Evolutionary conservation across 64 coral and sea anemone genomes (phyloP), one percentile per base, ranked within the genome.

Genomic region (Pocillopora verrucosa): DNA sequence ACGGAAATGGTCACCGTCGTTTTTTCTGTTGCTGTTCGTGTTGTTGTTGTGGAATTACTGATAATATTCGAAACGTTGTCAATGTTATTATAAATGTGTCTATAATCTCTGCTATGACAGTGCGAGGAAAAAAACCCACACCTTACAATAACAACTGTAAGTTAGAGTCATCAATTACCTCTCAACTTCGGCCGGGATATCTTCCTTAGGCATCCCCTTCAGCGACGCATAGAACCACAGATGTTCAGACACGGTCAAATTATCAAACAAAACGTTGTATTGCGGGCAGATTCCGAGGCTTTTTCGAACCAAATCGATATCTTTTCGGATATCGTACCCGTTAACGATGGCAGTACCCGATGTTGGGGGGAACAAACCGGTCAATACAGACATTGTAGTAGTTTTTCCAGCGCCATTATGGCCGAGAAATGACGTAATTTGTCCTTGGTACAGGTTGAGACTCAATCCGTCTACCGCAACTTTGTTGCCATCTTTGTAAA

Each of bases 231-330:
- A 99, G 87, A 99, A 99, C 97, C 97, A 93, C 17, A 99, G 75
- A 72, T 99, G 97, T 56, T 99, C 97, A 34, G 93, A 88, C 37
- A 99, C 94, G 67, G 97, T 95, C 91, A 99, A 59, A 68, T 89
- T 63, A 92, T 91, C 94, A 95, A 99, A 99, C 73, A 99, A 65
- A 25, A 99, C 97, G 63, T 99, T 99, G 80, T 99, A 93, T 69
- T 99, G 97, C 19, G 97, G 97, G 85, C 97, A 99, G 88, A 99
- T 95, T 19, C 97, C 97, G 24, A 99, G 97, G 91, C 94, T 99
- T 57, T 90, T 90, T 68, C 97, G 94, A 19, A 95, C 85, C 37
- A 83, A 60, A 61, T 94, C 92, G 51, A 99, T 95, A 75, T 93
- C 80, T n/a, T 73, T 93, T 56, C 97, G 87, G 60, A 99, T 99